Evolutionary conservation across 37 sponge, comb jelly and placozoan genomes (phyloP).

Genomic region (Chondrilla cf. caribensis): DNA sequence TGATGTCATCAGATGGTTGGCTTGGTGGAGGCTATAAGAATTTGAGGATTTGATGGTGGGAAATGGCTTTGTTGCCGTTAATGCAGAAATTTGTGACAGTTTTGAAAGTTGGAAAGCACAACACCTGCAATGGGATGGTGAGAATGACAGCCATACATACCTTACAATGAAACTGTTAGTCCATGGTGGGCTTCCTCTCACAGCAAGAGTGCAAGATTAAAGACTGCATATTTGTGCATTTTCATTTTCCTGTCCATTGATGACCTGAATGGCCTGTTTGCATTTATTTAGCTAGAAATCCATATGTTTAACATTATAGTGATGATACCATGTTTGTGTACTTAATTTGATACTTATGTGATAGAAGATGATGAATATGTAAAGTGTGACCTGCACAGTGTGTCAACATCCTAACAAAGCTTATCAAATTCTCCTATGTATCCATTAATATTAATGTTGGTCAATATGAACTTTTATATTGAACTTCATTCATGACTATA

Average conservation of each 20-base stretch:
- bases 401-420: no score
- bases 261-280: no score
- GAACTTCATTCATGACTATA: no score
- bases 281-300: no score
- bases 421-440: no score
- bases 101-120: neutral
- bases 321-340: no score
- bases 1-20: slow-evolving; percentile 11
- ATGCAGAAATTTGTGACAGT: neutral
- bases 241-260: neutral
- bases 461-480: no score
- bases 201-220: neutral
- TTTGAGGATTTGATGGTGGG: neutral
- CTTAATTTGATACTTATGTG: no score
- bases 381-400: no score
- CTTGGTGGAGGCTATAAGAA: neutral
- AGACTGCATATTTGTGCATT: neutral
- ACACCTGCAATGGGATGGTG: neutral
- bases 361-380: no score
- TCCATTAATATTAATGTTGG: no score
- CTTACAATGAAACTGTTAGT: neutral
- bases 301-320: no score
- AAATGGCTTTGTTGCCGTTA: slow-evolving; percentile 2
- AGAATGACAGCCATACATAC: neutral
- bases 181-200: neutral